Percentiles rank a stretch among this genome's conserved stretches.
phyloP scores from a whole-genome alignment of 2,888 invertebrate species.

The Ypsolopha scabrella region DNA sequence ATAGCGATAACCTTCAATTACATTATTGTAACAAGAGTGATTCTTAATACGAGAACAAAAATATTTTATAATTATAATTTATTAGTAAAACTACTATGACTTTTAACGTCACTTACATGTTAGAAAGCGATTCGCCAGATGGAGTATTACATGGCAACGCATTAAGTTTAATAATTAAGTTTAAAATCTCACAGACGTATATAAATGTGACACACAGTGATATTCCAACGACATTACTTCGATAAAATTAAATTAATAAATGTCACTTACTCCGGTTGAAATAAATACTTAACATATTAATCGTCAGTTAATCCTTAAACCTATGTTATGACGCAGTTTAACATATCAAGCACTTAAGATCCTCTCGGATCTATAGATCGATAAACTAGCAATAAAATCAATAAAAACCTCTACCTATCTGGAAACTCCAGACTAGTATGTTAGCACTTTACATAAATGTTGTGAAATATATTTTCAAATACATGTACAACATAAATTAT shows the following conservation, averaged over 20 bases:
- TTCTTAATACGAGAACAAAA: conserved; percentile 60
- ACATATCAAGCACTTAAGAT: conserved; percentile 47
- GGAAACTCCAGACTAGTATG: conserved; percentile 21
- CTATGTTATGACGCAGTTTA: conserved; percentile 48
- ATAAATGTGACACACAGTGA: conserved; percentile 3
- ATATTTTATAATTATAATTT: conserved; percentile 47
- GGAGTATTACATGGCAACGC: conserved; percentile 38
- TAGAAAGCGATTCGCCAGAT: conserved; percentile 43
- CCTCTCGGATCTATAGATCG: conserved; percentile 13
- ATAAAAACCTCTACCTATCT: conserved; percentile 20
- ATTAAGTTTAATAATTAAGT: background rate
- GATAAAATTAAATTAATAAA: conserved; percentile 18
- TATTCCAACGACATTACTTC: background rate
- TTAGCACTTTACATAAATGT: conserved; percentile 8
- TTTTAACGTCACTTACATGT: conserved; percentile 40
- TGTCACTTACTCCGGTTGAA: conserved; percentile 42
- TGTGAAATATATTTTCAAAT: conserved; percentile 15
- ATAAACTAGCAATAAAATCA: conserved; percentile 27
- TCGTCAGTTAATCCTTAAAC: conserved; percentile 53
- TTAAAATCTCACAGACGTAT: conserved; percentile 5
- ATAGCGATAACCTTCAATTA: conserved; percentile 59
- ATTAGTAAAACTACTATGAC: conserved; percentile 61
- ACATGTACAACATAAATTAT: conserved; percentile 41
- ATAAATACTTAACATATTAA: conserved; percentile 65
- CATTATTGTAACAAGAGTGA: conserved; percentile 46